Base-by-base conservation (phyloP, 1,140 invertebrate genomes). In the Rhizoglyphus robini region DNA sequence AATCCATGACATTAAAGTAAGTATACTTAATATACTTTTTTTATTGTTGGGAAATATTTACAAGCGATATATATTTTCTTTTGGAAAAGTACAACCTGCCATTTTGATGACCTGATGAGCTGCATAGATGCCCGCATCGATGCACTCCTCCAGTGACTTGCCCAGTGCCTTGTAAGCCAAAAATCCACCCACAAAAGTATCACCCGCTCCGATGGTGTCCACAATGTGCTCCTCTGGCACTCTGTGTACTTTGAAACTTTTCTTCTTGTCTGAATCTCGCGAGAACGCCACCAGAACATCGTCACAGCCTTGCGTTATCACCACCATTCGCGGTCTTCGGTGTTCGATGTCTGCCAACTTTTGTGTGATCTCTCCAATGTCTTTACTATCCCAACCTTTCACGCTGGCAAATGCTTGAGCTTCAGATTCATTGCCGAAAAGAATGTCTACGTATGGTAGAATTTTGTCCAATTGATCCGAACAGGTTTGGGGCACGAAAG, bases 121-220 rank as follows among this genome's bases (percentile, higher is more conserved):
- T 8, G 88, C 83, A 81, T 88, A 93, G 54, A 89, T 87, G 0
- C 87, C 96, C 75, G 89, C 94, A 70, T 85, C 83, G 29, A 97
- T 83, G 73, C 89, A 93, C 0, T 81, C 81, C 27, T 86, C 85
- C 32, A 91, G 76, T 3, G 81, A 74, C 71, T 65, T 31, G 31
- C 8, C 20, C 15, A 18, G 2, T 25, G 58, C 30, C 8, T 20
- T 46, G 76, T 96, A 90, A 11, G 91, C 82, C 13, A 98, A 75
- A 75, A 96, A 99, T 20, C 90, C 96, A 73, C 96, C 96, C 69
- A 90, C 88, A 80, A 99, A 99, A 13, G 95, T 93, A 82, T 99
- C 96, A 34, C 96, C 96, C 71, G 96, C 96, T 48, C 94, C 96
- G 81, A 98, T 99, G 0, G 96, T 97, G 75, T 99, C 96, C 1